A percentile compares a stretch with the other conserved stretches of the same genome.
These are phyloP conservation scores for Montipora sp. DNA, from an alignment of 64 coral and sea anemone genomes.

Conservation along the genomic window DNA sequence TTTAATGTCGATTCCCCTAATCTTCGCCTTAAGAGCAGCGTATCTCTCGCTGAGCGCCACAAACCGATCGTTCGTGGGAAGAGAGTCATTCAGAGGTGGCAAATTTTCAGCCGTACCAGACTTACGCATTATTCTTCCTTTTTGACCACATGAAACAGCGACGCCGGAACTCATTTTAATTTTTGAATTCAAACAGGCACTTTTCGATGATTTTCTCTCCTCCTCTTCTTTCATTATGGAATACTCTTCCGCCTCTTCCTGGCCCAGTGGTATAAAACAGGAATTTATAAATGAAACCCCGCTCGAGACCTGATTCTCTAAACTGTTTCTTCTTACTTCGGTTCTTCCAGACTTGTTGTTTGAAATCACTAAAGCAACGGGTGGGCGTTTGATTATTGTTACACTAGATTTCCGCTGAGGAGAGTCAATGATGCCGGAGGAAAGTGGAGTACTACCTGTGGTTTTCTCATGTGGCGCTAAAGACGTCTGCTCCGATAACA, in stretches of 20 bases:
- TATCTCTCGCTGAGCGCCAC: constrained; percentile 70
- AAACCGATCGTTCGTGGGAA: constrained; percentile 66
- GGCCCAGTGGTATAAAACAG: background rate
- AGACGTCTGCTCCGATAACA: background rate
- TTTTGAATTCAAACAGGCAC: background rate
- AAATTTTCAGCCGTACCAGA: background rate
- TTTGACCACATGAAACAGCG: background rate
- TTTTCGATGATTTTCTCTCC: background rate
- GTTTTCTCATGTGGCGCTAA: background rate
- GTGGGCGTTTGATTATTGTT: constrained; percentile 3
- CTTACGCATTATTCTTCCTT: background rate
- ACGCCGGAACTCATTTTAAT: background rate
- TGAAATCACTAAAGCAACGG: constrained; percentile 20
- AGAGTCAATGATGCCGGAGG: background rate
- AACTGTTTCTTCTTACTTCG: background rate
- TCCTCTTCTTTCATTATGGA: background rate
- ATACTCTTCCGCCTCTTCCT: constrained; percentile 38
- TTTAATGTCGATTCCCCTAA: background rate
- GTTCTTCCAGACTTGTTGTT: constrained; percentile 13
- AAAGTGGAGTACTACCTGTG: constrained; percentile 4
- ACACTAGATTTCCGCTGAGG: constrained; percentile 12
- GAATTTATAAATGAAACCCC: constrained; percentile 1
- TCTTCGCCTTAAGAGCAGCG: constrained; percentile 35
- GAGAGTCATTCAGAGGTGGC: background rate
- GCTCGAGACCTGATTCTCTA: background rate